Evolutionary conservation across 1,140 invertebrate species (phyloP), one percentile per base, ranked within the genome.

Genomic region (Xylocopa sonorina): DNA sequence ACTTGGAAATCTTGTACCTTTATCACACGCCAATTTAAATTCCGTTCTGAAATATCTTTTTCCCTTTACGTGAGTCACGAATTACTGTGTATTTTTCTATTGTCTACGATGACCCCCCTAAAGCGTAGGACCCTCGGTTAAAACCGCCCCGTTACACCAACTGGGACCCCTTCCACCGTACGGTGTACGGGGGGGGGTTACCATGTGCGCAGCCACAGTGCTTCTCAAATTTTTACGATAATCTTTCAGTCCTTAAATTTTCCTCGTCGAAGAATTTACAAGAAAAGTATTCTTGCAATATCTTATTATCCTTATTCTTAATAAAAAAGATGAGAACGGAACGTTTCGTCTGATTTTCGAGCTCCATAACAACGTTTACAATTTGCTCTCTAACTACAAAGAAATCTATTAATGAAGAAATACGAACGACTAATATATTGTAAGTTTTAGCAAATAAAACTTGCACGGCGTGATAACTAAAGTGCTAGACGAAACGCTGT

Each of bases 21-120:
- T 14, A 38, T 5, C n/a, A 71, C 18, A 38, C n/a, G 32, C 5
- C 14, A 9, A 38, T 75, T 77, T 38, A 46, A 41, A 58, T 2
- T 4, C 32, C 51, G 12, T 4, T 18, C 27, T 16, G 7, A 16
- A 73, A 29, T 69, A 79, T 79, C 68, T 79, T 24, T 75, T 58
- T 27, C 32, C 7, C 21, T 16, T 55, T 41, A n/a, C 14, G 38
- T 86, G 85, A 86, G 67, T 86, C 85, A 86, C 78, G 72, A 76
- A 80, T 72, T 64, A 77, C 80, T 18, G 41, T 51, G 38, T 80
- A 82, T 53, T 85, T 83, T 83, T 64, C 63, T 72, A 80, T 76
- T 48, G 69, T 81, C 71, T 69, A 62, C 72, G 57, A 82, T 77
- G 60, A n/a, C n/a, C 58, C 72, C 21, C 29, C 12, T 21, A 55